These are phyloP conservation scores for Dunckerocampus dactyliophorus DNA, from an alignment of 2,113 vertebrate genomes.

Conservation along the genomic window DNA sequence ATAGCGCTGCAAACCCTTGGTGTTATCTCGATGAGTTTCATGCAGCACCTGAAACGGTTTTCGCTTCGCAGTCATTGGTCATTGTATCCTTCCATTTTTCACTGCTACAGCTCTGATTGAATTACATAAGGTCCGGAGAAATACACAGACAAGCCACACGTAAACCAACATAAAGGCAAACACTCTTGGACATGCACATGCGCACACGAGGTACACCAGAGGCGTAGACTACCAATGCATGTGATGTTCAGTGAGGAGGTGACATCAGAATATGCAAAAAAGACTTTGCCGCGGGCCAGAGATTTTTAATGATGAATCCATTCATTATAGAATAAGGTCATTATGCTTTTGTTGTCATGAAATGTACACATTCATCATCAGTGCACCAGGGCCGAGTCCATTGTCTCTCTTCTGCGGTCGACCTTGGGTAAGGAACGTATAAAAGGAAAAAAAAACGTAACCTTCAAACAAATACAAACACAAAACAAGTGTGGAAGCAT, in stretches of 20 bases:
- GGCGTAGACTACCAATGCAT: slow-evolving; percentile 43
- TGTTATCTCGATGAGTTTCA: too few species aligned
- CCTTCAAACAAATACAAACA: slow-evolving; percentile 49
- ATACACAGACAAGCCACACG: slow-evolving; percentile 5
- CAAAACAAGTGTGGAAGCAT: slow-evolving; percentile 19
- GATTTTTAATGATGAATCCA: slow-evolving; percentile 75
- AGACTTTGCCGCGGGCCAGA: slow-evolving; percentile 71
- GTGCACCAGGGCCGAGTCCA: slow-evolving; percentile 55
- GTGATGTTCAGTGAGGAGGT: slow-evolving; percentile 60
- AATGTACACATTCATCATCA: slow-evolving; percentile 72
- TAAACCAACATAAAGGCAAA: slow-evolving; percentile 20
- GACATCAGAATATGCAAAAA: slow-evolving; percentile 75
- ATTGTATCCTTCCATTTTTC: too few species aligned
- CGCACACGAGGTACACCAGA: slow-evolving; percentile 28
- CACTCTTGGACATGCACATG: not conserved
- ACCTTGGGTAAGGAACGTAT: slow-evolving; percentile 59
- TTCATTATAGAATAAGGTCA: slow-evolving; percentile 76
- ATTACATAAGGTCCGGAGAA: too few species aligned
- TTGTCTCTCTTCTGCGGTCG: slow-evolving; percentile 55
- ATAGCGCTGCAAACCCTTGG: too few species aligned
- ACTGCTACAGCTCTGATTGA: too few species aligned
- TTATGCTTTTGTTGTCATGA: slow-evolving; percentile 74
- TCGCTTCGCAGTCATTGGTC: too few species aligned
- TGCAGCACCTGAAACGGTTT: too few species aligned
- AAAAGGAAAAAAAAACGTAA: slow-evolving; percentile 49